phyloP scores from a whole-genome alignment of 2,888 invertebrate species.

The Agonopterix alstromeriana region DNA sequence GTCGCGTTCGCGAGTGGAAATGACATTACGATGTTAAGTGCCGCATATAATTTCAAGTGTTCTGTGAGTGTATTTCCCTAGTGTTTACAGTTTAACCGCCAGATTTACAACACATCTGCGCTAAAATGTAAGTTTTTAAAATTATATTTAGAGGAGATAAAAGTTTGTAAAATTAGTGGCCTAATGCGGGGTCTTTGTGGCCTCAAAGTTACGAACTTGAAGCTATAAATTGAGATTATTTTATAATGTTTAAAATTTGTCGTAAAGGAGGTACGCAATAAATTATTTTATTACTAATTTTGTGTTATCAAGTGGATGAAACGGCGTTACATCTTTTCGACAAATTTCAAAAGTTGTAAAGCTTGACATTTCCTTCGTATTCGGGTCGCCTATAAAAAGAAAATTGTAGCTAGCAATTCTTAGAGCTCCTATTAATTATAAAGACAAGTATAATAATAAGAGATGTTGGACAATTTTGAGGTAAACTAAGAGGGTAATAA shows the following conservation, averaged over 20 bases:
- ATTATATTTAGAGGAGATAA: constrained; percentile 1
- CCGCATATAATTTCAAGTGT: constrained; percentile 38
- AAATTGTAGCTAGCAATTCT: too few species aligned
- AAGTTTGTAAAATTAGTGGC: constrained; percentile 8
- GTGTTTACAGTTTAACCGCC: constrained; percentile 25
- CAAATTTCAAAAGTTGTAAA: too few species aligned
- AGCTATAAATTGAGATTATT: constrained; percentile 4
- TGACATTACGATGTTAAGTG: constrained; percentile 55
- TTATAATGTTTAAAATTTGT: constrained; percentile 2
- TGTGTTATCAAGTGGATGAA: not conserved
- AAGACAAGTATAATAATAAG: too few species aligned
- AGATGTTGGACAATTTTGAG: too few species aligned
- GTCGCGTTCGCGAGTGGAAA: constrained; percentile 37
- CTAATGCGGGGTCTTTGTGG: constrained; percentile 2
- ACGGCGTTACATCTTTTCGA: not conserved
- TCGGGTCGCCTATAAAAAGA: too few species aligned
- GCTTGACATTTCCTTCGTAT: too few species aligned
- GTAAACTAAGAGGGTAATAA: too few species aligned
- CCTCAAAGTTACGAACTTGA: constrained; percentile 5
- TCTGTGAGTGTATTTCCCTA: constrained; percentile 37
- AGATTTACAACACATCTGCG: constrained; percentile 15
- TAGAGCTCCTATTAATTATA: too few species aligned
- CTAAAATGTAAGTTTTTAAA: constrained; percentile 36
- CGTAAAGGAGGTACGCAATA: not conserved
- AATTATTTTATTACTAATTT: not conserved